Base-by-base conservation (phyloP, 2,888 invertebrate species). In the Cryptocheilus praepositus region DNA sequence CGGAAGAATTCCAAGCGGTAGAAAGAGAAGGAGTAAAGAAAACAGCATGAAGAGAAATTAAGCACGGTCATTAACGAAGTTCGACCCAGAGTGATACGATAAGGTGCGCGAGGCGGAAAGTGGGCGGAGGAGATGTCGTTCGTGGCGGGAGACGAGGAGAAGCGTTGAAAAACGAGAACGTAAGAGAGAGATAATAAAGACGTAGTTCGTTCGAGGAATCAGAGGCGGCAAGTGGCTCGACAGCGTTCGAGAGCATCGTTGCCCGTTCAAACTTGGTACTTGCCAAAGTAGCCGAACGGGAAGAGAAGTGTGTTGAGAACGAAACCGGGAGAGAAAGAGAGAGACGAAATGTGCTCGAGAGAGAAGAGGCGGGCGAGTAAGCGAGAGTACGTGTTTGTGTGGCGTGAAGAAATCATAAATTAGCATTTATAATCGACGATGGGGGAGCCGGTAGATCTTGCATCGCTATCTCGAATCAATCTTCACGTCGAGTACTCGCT, bases 371-470 rank as follows among this genome's bases (percentile, higher is more conserved):
- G 36, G 49, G 36, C 28, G 36, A 64, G 43, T 19, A 61, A 52
- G 59, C 54, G 64, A 63, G 67, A 67, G 61, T 70, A 25, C 36
- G 36, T 11, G 36, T 36, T 36, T 11, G 36, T 59, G 70, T 70
- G 75, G 78, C 77, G 82, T 74, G 80, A 81, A 82, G 76, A 76
- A 82, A 81, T 82, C 75, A 71, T 81, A 81, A 83, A 86, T 85
- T 84, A 83, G 81, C 84, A 85, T 86, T 85, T 79, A 76, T 82
- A 82, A 85, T 84, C 80, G 76, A 67, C 70, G 63, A 62, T 61
- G 69, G 65, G 61, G 69, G 76, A 74, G 62, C 71, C 55, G 67
- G 71, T 67, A 58, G 71, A 77, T 79, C 66, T 65, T 68, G 61
- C 71, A 68, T 67, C 73, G 74, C 57, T 76, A 79, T 79, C 80